A percentile compares a stretch with the other conserved stretches of the same genome.
Conservation (phyloP, 2,113 vertebrate genomes). For the Sprattus sprattus region DNA sequence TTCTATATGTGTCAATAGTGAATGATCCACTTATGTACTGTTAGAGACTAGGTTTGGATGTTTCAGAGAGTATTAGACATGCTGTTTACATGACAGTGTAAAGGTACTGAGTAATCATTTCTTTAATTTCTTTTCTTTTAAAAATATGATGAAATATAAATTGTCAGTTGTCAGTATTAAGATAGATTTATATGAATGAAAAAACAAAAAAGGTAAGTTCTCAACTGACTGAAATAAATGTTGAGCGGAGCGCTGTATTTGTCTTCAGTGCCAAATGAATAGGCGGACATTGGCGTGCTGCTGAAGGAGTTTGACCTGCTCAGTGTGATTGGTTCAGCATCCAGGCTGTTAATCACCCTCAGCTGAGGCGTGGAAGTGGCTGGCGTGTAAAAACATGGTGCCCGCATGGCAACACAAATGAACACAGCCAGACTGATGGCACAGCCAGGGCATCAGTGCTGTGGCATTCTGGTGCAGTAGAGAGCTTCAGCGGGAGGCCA, state of each 20-base stretch:
- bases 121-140: not conserved
- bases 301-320: not conserved
- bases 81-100: not conserved
- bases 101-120: not conserved
- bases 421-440: conserved; percentile 42
- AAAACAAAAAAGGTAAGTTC: not conserved
- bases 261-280: not conserved
- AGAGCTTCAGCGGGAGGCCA: conserved; percentile 54
- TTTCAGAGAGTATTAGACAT: not conserved
- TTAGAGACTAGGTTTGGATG: not conserved
- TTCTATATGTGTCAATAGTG: not conserved
- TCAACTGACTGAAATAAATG: not conserved
- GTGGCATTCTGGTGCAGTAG: conserved; percentile 21
- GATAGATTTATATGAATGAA: not conserved
- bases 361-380: conserved; percentile 38
- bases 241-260: not conserved
- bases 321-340: not conserved
- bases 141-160: not conserved
- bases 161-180: not conserved
- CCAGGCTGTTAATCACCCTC: conserved; percentile 48
- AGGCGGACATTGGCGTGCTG: not conserved
- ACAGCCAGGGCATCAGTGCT: conserved; percentile 4
- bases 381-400: conserved; percentile 42
- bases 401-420: conserved; percentile 51
- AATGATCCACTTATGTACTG: not conserved